Percentiles rank a stretch among this genome's conserved stretches.
Conservation (phyloP, 2,797 vertebrate species). For the Tauraco hartlaubi region DNA sequence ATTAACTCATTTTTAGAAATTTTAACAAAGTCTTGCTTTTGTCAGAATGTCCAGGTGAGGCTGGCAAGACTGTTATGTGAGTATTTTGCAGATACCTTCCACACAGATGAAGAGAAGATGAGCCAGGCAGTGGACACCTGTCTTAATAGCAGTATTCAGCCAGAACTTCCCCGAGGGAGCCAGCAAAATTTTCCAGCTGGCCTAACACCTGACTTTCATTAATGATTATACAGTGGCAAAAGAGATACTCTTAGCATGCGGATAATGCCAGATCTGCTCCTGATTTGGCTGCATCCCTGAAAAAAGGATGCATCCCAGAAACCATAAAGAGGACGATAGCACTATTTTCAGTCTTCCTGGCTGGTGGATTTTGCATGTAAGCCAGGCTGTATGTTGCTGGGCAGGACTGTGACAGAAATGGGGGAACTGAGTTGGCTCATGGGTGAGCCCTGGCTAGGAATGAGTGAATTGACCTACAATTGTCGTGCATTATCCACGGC, state of each 20-base stretch:
- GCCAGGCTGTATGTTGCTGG: not conserved
- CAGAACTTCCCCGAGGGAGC: not conserved
- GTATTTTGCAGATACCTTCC: not conserved
- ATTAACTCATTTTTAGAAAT: not conserved
- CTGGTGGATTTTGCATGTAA: not conserved
- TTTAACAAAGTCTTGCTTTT: not conserved
- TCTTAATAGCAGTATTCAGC: not conserved
- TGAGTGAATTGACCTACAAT: not conserved
- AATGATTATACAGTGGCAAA: not conserved
- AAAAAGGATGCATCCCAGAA: not conserved
- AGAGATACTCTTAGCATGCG: not conserved
- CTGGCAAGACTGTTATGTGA: not conserved
- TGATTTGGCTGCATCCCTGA: not conserved
- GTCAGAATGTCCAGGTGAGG: not conserved
- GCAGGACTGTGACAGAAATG: not conserved
- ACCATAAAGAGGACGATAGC: not conserved
- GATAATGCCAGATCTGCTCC: not conserved
- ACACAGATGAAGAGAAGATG: not conserved
- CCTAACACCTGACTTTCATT: not conserved
- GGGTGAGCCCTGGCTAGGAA: not conserved
- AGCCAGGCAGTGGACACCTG: not conserved
- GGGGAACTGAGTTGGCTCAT: not conserved
- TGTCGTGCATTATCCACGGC: not conserved
- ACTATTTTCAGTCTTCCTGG: not conserved
- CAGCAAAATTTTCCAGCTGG: constrained; percentile 12